phyloP scores from a whole-genome alignment of 1,140 invertebrate species.

The Drosophila ambigua region DNA sequence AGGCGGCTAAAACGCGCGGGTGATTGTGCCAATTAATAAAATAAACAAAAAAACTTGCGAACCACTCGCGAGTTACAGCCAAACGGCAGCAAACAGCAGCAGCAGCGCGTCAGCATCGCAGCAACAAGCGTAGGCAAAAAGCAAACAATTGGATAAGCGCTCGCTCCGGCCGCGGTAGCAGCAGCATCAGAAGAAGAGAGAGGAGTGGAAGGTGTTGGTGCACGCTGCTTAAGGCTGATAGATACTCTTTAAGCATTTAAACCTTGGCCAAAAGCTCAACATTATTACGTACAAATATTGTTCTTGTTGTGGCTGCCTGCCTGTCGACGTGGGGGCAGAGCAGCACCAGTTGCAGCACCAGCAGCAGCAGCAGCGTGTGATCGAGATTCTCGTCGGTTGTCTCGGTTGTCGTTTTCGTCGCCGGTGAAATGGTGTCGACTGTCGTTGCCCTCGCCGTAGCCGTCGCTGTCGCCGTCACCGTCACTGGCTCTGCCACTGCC shows the following conservation, averaged over 20 bases:
- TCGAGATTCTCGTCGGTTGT: constrained; percentile 21
- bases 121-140: constrained; percentile 53
- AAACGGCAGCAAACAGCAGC: constrained; percentile 22
- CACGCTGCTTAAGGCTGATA: no score
- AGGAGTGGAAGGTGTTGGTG: no score
- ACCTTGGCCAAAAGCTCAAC: no score
- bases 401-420: constrained; percentile 32
- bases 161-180: not conserved
- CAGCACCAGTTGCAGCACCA: constrained; percentile 32
- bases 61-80: constrained; percentile 17
- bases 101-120: constrained; percentile 19
- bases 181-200: not conserved
- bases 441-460: constrained; percentile 18
- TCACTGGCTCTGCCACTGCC: constrained; percentile 13
- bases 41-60: no score
- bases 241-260: no score
- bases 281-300: constrained; percentile 6
- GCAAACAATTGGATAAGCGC: constrained; percentile 73
- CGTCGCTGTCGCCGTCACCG: constrained; percentile 22
- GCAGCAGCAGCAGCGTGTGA: constrained; percentile 26
- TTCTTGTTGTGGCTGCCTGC: constrained; percentile 15
- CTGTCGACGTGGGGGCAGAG: constrained; percentile 21
- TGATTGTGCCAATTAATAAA: no score
- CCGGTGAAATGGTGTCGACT: constrained; percentile 59
- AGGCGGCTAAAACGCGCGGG: no score